These are phyloP conservation scores for Anseranas semipalmata DNA, from an alignment of 2,113 vertebrate species.

Conservation along the genomic window DNA sequence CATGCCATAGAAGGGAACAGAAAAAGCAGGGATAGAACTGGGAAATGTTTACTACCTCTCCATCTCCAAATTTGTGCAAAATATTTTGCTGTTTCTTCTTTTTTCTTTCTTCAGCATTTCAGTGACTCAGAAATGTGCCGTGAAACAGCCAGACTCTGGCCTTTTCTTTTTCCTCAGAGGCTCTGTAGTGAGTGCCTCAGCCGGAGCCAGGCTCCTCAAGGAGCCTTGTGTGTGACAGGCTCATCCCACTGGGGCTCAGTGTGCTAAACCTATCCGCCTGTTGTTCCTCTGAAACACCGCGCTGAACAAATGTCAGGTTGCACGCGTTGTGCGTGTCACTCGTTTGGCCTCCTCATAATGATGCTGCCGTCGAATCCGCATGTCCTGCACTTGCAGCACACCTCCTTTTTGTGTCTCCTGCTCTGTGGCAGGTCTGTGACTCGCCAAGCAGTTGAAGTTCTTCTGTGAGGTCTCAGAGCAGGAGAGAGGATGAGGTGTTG, in stretches of 20 bases:
- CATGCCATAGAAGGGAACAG: neutral
- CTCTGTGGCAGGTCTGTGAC: neutral
- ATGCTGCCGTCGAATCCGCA: neutral
- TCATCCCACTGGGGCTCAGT: neutral
- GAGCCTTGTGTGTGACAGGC: neutral
- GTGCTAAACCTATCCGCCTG: neutral
- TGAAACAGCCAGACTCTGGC: neutral
- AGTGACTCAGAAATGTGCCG: neutral
- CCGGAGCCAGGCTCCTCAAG: neutral
- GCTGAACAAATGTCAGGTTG: neutral
- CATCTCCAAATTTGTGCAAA: neutral
- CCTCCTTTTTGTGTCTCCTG: neutral
- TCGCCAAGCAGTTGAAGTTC: neutral
- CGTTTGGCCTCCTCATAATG: neutral
- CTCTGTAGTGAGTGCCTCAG: neutral
- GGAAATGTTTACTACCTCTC: neutral
- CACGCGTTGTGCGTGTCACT: neutral
- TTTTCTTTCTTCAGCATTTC: neutral
- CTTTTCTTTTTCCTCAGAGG: neutral
- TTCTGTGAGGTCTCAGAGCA: neutral
- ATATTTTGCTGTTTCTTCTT: neutral
- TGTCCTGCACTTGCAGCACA: neutral
- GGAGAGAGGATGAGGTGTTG: neutral
- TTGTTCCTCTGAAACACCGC: neutral
- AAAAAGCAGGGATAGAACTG: neutral